A percentile compares a stretch with the other conserved stretches of the same genome.
These are phyloP conservation scores for Allolobophora icterica DNA, from an alignment of 2,888 invertebrate genomes.

Conservation along the genomic window DNA sequence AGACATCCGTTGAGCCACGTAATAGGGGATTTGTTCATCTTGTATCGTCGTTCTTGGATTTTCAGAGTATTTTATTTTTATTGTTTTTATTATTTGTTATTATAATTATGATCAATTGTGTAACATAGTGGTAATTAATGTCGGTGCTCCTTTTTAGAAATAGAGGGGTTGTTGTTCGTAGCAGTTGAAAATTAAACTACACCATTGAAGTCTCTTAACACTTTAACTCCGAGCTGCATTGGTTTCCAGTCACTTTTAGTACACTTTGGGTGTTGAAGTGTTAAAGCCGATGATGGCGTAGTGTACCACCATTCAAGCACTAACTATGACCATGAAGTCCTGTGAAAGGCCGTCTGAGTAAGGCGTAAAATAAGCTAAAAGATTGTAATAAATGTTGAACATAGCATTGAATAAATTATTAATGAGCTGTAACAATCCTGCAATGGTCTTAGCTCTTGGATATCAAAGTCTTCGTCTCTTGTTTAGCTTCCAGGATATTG, in stretches of 20 bases:
- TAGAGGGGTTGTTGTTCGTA: neutral
- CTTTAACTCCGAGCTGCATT: too few relatives aligned
- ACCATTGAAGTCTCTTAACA: neutral
- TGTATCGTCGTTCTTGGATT: neutral
- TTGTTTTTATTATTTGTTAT: neutral
- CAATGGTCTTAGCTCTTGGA: neutral
- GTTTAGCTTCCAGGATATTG: too few relatives aligned
- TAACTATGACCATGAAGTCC: too few relatives aligned
- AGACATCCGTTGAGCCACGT: neutral
- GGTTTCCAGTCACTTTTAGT: too few relatives aligned
- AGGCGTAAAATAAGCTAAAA: too few relatives aligned
- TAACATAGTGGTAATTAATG: neutral
- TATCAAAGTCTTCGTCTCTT: too few relatives aligned
- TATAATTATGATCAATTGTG: neutral
- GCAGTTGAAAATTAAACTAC: neutral
- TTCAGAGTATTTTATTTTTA: neutral
- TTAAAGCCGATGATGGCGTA: too few relatives aligned
- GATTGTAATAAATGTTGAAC: neutral
- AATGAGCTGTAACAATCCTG: neutral
- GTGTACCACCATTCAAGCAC: too few relatives aligned
- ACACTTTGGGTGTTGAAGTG: too few relatives aligned
- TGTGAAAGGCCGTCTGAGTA: too few relatives aligned
- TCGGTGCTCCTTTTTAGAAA: neutral
- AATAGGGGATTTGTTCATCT: neutral
- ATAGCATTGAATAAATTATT: neutral